Base-by-base conservation (phyloP, 2,113 vertebrate species). In the Lates calcarifer region DNA sequence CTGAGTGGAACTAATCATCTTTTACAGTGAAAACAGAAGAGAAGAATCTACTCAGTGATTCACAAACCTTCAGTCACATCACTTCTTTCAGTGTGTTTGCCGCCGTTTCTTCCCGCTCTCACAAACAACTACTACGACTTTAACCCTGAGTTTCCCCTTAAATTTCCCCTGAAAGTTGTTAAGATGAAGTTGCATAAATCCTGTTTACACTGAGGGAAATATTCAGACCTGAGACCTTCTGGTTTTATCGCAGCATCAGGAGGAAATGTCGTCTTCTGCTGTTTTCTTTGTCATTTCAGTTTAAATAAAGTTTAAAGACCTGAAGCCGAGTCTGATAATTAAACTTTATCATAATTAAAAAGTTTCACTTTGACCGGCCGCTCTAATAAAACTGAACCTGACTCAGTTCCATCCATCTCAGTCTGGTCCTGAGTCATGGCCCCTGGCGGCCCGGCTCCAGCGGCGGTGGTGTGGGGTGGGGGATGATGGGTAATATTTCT, bases 401-500 rank as follows among this genome's bases (percentile, higher is more conserved):
- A 58, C 74, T 68, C 37, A 18, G 8, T 56, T 64, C 73, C 78
- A 85, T 88, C 57, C 66, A 68, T 84, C 90, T 82, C 75, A 13
- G 82, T 73, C 84, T 26, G 18, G 67, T 49, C 88, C 84, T 88
- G 90, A 88, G 84, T 88, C 90, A 90, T 77, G 82, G 90, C 83
- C 83, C 37, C 85, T 64, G 62, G 67, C 72, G 24, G 66, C 79
- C 79, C 66, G 53, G 66, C 73, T 82, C 60, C 66, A 43, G 64
- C n/a, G n/a, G n/a, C n/a, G n/a, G n/a, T n/a, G n/a, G n/a, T n/a
- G n/a, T n/a, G n/a, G n/a, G n/a, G n/a, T n/a, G 43, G 66, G 51
- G 82, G 57, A 77, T 80, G 88, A 88, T 81, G 86, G 88, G 86
- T 90, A 77, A 90, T 91, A 90, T 91, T 90, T 90, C 88, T 89